A percentile compares a stretch with the other conserved stretches of the same genome.
These are phyloP conservation scores for Cryptus viduatorius DNA, from an alignment of 2,888 invertebrate species.

Conservation along the genomic window DNA sequence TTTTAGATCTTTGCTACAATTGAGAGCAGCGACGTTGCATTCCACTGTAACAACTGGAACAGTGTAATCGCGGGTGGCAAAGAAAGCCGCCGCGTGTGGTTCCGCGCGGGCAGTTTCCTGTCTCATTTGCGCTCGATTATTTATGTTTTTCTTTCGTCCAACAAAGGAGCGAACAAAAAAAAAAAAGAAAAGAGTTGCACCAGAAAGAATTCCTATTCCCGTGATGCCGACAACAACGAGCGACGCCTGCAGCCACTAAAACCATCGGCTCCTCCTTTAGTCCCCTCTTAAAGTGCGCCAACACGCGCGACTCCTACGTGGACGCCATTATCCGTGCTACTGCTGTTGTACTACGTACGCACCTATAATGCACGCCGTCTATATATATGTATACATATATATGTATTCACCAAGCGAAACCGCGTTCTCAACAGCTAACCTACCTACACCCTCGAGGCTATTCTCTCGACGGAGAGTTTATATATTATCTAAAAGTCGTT, in stretches of 20 bases:
- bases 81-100: conserved; percentile 79
- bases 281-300: conserved; percentile 69
- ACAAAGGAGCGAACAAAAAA: conserved; percentile 33
- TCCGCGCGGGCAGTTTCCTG: conserved; percentile 73
- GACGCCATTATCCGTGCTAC: conserved; percentile 63
- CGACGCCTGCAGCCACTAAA: conserved; percentile 83
- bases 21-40: conserved; percentile 25
- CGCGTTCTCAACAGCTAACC: conserved; percentile 35
- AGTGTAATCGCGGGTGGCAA: conserved; percentile 49
- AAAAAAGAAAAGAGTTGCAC: conserved; percentile 17
- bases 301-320: conserved; percentile 65
- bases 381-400: conserved; percentile 3
- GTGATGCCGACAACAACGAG: conserved; percentile 73
- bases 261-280: conserved; percentile 79
- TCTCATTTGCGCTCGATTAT: conserved; percentile 84
- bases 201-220: conserved; percentile 12
- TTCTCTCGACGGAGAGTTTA: conserved; percentile 39
- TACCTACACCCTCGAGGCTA: conserved; percentile 40
- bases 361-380: conserved; percentile 18
- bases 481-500: conserved; percentile 50
- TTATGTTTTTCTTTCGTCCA: conserved; percentile 83
- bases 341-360: conserved; percentile 37
- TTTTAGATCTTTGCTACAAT: conserved; percentile 5
- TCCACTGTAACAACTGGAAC: conserved; percentile 53
- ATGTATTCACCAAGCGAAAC: conserved; percentile 40